Percentiles rank a stretch among this genome's conserved stretches.
These are phyloP conservation scores for Venustoraphidia nigricollis DNA, from an alignment of 2,888 invertebrate genomes.

Conservation along the genomic window DNA sequence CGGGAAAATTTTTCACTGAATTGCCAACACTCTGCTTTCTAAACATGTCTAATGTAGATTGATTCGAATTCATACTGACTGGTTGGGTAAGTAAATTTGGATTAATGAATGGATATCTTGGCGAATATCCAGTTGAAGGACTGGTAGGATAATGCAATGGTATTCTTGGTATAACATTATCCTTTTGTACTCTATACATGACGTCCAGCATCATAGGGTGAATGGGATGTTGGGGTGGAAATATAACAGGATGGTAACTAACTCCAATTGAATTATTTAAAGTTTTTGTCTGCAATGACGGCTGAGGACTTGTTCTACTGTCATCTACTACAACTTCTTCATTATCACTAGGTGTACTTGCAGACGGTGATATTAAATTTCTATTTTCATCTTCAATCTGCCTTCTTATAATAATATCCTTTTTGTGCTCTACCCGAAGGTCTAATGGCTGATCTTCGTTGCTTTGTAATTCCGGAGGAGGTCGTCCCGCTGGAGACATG, in stretches of 20 bases:
- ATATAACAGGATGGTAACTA: constrained; percentile 32
- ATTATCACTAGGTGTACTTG: constrained; percentile 22
- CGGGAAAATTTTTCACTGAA: constrained; percentile 24
- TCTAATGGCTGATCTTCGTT: constrained; percentile 68
- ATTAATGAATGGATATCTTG: constrained; percentile 30
- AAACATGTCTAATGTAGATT: constrained; percentile 43
- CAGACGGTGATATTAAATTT: constrained; percentile 55
- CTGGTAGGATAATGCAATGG: constrained; percentile 41
- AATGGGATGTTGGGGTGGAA: constrained; percentile 38
- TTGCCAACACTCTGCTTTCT: constrained; percentile 16
- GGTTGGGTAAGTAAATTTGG: constrained; percentile 29
- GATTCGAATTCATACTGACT: constrained; percentile 19
- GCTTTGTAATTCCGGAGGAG: constrained; percentile 32
- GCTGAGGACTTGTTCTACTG: constrained; percentile 17
- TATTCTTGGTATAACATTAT: constrained; percentile 39
- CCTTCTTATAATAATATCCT: constrained; percentile 33
- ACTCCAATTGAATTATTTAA: constrained; percentile 23
- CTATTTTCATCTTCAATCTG: constrained; percentile 72
- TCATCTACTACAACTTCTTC: constrained; percentile 20
- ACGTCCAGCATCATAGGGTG: constrained; percentile 59
- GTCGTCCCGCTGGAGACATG: constrained; percentile 40
- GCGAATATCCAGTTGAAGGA: constrained; percentile 26
- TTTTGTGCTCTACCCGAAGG: constrained; percentile 73
- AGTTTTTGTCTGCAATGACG: constrained; percentile 9
- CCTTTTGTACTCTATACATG: constrained; percentile 42